Percentiles rank a stretch among this genome's conserved stretches.
Conservation (phyloP, 2,797 vertebrate genomes). For the Phataginus tetradactyla region DNA sequence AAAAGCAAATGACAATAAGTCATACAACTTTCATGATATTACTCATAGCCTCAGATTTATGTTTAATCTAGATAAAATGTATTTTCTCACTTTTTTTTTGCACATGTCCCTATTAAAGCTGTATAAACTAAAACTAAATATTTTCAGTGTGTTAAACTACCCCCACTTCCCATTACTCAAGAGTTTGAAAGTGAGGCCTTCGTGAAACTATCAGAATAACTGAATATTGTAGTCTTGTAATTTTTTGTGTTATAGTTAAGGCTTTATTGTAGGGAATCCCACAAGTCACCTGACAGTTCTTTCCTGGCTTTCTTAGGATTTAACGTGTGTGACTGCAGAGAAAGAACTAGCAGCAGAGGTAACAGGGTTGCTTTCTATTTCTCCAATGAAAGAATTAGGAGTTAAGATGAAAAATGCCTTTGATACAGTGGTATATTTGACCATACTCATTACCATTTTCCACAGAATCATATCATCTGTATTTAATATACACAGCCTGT, state of each 20-base stretch:
- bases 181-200: background rate
- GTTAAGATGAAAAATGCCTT: background rate
- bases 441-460: background rate
- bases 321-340: background rate
- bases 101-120: conserved; percentile 51
- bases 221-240: background rate
- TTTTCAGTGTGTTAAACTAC: conserved; percentile 1
- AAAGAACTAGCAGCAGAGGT: background rate
- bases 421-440: background rate
- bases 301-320: background rate
- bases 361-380: background rate
- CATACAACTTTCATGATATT: background rate
- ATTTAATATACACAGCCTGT: background rate
- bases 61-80: conserved; percentile 40
- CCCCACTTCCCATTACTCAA: background rate
- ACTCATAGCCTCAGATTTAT: conserved; percentile 19
- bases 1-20: background rate
- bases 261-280: background rate
- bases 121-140: conserved; percentile 43
- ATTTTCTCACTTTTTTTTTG: conserved; percentile 46
- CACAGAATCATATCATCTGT: background rate
- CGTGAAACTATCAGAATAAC: background rate
- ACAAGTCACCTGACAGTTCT: background rate
- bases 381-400: background rate
- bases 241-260: background rate